phyloP scores from a whole-genome alignment of 2,797 vertebrate genomes.

The Acrossocheilus fasciatus region DNA sequence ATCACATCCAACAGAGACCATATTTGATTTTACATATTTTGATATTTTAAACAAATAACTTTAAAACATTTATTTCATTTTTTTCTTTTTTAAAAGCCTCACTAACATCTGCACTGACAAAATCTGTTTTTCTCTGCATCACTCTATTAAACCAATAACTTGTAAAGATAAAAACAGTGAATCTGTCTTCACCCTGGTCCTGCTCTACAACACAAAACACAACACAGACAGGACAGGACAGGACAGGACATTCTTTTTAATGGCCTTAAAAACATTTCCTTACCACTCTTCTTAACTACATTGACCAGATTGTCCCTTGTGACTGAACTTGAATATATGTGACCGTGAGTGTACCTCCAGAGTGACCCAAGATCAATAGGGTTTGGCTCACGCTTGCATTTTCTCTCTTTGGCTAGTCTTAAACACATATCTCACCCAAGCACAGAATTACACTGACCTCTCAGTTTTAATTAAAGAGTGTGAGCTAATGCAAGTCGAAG shows the following conservation, averaged over 20 bases:
- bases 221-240: neutral
- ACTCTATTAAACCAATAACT: neutral
- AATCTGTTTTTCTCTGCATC: neutral
- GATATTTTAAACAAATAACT: neutral
- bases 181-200: neutral
- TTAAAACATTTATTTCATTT: neutral
- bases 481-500: conserved; percentile 65
- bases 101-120: neutral
- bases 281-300: neutral
- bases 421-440: conserved; percentile 24
- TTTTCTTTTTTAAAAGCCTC: neutral
- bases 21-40: neutral
- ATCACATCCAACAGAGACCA: neutral
- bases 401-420: conserved; percentile 50
- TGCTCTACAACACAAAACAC: neutral
- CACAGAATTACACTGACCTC: conserved; percentile 50
- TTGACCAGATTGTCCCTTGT: conserved; percentile 11
- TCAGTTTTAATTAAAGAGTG: conserved; percentile 71
- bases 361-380: conserved; percentile 65
- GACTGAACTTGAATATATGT: conserved; percentile 28
- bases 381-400: conserved; percentile 58
- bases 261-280: conserved; percentile 15
- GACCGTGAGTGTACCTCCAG: neutral
- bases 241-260: neutral
- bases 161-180: neutral